A percentile compares a stretch with the other conserved stretches of the same genome.
These are phyloP conservation scores for Xestia c-nigrum DNA, from an alignment of 2,888 invertebrate species.

Conservation along the genomic window DNA sequence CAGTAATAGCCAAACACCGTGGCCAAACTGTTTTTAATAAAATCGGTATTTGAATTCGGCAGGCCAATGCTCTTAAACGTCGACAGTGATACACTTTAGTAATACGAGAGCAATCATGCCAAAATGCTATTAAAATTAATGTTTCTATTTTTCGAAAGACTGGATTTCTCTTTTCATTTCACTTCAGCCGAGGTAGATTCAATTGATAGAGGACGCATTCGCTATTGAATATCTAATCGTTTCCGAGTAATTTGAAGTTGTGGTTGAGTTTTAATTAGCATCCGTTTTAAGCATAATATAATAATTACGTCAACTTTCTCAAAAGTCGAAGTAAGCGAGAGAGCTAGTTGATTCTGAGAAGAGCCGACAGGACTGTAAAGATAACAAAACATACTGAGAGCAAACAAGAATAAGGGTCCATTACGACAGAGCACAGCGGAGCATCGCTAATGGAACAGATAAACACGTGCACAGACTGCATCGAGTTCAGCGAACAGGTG, in stretches of 20 bases:
- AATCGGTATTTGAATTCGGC: constrained; percentile 41
- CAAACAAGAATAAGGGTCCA: constrained; percentile 60
- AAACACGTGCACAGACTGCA: constrained; percentile 59
- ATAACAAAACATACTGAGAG: constrained; percentile 49
- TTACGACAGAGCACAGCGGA: constrained; percentile 57
- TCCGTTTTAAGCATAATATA: constrained; percentile 37
- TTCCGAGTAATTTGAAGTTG: constrained; percentile 30
- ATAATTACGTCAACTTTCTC: constrained; percentile 50
- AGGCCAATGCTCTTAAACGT: constrained; percentile 33
- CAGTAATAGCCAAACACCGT: constrained; percentile 13
- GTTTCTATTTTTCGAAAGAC: constrained; percentile 51
- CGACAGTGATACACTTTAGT: constrained; percentile 41
- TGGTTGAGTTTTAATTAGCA: constrained; percentile 42
- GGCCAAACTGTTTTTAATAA: constrained; percentile 29
- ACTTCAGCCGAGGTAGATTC: constrained; percentile 31
- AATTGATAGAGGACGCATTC: constrained; percentile 39
- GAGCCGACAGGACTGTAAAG: constrained; percentile 33
- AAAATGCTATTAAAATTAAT: constrained; percentile 60
- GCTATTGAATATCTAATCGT: constrained; percentile 29
- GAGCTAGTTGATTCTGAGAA: constrained; percentile 38
- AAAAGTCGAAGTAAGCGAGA: constrained; percentile 33
- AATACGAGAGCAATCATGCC: constrained; percentile 60
- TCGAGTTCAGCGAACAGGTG: constrained; percentile 58
- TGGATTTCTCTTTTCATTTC: constrained; percentile 60
- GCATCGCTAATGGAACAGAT: constrained; percentile 65